Conservation (phyloP, 2,797 vertebrate species). For the Huso huso region DNA sequence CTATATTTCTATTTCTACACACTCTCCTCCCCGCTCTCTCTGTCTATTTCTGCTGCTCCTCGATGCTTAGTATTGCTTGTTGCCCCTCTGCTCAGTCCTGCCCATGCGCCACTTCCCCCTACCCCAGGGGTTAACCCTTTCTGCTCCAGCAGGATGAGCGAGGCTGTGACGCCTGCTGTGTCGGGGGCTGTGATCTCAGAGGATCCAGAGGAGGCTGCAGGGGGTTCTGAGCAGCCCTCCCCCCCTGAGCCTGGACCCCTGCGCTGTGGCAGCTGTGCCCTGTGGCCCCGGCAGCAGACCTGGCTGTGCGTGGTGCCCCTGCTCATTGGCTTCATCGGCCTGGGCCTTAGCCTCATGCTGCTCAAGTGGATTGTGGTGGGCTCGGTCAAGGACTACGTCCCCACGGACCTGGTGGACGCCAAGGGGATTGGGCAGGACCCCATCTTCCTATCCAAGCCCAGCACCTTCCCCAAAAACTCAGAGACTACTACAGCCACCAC, state of each 20-base stretch:
- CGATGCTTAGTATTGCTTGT: slow-evolving; percentile 47
- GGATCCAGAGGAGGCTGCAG: slow-evolving; percentile 61
- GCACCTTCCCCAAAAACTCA: slow-evolving; percentile 77
- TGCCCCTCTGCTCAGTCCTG: slow-evolving; percentile 39
- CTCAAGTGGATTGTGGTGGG: slow-evolving; percentile 97
- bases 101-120: slow-evolving; percentile 28
- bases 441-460: slow-evolving; percentile 92
- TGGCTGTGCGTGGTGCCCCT: slow-evolving; percentile 91
- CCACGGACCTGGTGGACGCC: slow-evolving; percentile 88
- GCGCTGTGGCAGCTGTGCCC: slow-evolving; percentile 84
- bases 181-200: slow-evolving; percentile 67
- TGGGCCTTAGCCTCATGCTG: slow-evolving; percentile 93
- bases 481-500: slow-evolving; percentile 64
- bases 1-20: too few relatives aligned
- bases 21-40: slow-evolving; percentile 26
- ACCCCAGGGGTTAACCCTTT: slow-evolving; percentile 23
- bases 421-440: slow-evolving; percentile 92
- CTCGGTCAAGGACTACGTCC: slow-evolving; percentile 88
- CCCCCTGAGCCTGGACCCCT: slow-evolving; percentile 77
- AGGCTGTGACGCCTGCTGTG: slow-evolving; percentile 67
- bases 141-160: slow-evolving; percentile 57
- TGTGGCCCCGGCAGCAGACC: slow-evolving; percentile 94
- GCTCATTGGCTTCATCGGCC: slow-evolving; percentile 87
- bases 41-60: slow-evolving; percentile 23
- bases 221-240: slow-evolving; percentile 74